Evolutionary conservation across 2,797 vertebrate species (phyloP).

Genomic region (Lacerta agilis): DNA sequence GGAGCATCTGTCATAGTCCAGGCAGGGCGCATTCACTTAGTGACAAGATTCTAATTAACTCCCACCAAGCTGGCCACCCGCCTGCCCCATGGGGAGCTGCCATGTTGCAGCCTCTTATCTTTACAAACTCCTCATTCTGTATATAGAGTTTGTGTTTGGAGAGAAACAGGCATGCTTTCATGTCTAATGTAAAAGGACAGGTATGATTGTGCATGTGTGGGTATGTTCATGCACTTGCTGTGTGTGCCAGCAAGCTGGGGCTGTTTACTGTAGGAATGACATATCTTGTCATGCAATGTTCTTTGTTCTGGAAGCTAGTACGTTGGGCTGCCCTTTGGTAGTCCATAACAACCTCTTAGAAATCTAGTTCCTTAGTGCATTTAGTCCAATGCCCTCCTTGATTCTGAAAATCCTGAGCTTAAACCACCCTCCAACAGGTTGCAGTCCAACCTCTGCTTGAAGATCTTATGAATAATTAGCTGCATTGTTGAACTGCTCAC

Average conservation of each 20-base stretch:
- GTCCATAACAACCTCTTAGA: not conserved
- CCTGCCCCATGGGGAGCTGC: slow-evolving; percentile 67
- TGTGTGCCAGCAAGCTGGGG: not conserved
- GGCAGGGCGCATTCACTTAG: slow-evolving; percentile 98
- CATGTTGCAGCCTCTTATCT: slow-evolving; percentile 56
- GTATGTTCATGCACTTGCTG: not conserved
- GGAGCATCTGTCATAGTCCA: slow-evolving; percentile 95
- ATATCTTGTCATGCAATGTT: not conserved
- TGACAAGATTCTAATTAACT: slow-evolving; percentile 99
- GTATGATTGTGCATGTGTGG: not conserved
- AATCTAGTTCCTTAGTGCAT: not conserved
- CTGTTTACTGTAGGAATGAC: not conserved
- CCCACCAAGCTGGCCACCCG: slow-evolving; percentile 86
- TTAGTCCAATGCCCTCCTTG: not conserved
- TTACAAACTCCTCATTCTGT: not conserved
- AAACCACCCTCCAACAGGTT: not conserved
- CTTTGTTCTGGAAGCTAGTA: rapidly evolving
- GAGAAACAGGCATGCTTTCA: not conserved
- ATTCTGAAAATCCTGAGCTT: not conserved
- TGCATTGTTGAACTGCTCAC: not conserved
- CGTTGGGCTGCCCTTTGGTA: not conserved
- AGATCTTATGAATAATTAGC: not conserved
- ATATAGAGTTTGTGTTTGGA: not conserved
- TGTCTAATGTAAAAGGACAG: slow-evolving; percentile 5
- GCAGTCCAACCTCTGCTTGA: not conserved